phyloP scores from a whole-genome alignment of 2,113 vertebrate species.

The Chionodraco myersi region DNA sequence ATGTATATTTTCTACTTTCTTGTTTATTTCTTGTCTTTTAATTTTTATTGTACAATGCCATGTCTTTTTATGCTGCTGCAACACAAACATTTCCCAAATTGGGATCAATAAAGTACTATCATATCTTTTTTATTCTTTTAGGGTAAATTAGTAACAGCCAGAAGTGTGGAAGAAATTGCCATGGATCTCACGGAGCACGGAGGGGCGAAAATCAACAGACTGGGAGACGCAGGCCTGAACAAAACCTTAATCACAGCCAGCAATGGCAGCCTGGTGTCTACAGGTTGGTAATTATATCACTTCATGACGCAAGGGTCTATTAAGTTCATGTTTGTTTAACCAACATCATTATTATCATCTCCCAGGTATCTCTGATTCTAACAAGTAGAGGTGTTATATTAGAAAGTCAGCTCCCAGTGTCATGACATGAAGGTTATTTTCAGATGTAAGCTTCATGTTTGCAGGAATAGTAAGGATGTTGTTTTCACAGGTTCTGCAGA shows the following conservation, averaged over 20 bases:
- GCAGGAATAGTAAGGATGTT: neutral
- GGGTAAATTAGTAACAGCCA: conserved; percentile 92
- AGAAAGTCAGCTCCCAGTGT: neutral
- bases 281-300: conserved; percentile 83
- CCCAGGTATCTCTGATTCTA: neutral
- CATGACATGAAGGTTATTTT: neutral
- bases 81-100: too few relatives aligned
- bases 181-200: conserved; percentile 93
- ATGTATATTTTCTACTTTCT: too few relatives aligned
- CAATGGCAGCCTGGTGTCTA: conserved; percentile 95
- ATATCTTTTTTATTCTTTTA: conserved; percentile 51
- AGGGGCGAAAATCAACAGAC: conserved; percentile 86
- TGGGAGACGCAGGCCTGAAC: conserved; percentile 87
- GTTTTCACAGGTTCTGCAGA: conserved; percentile 90
- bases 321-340: neutral
- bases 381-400: neutral
- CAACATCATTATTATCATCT: neutral
- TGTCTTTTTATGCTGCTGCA: too few relatives aligned
- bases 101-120: too few relatives aligned
- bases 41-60: too few relatives aligned
- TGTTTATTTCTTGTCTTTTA: too few relatives aligned
- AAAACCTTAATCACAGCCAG: conserved; percentile 97
- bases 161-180: conserved; percentile 92
- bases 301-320: neutral
- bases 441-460: neutral